Percentiles rank a stretch among this genome's conserved stretches.
Conservation (phyloP, 2,888 invertebrate species). For the Onthophagus sagittarius region DNA sequence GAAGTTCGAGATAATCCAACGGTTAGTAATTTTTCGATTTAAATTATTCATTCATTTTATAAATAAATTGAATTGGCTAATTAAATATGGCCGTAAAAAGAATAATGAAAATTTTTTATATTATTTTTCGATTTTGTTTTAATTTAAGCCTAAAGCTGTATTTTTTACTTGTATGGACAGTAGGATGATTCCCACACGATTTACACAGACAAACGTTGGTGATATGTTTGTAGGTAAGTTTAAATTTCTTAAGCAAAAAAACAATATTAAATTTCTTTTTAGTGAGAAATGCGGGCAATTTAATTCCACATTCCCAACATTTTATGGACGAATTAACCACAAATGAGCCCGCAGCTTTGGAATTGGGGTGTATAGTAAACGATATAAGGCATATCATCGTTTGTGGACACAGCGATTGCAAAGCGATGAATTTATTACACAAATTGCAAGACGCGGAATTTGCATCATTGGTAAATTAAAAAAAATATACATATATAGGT, state of each 20-base stretch:
- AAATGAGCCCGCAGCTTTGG: conserved; percentile 93
- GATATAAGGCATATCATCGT: conserved; percentile 90
- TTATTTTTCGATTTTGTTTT: conserved; percentile 27
- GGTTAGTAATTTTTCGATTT: conserved; percentile 52
- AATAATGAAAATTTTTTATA: conserved; percentile 6
- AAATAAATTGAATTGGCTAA: conserved; percentile 2
- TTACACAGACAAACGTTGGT: conserved; percentile 92
- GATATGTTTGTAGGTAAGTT: conserved; percentile 92
- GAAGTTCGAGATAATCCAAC: conserved; percentile 84
- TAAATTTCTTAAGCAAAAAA: background rate
- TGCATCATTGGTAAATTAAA: conserved; percentile 57
- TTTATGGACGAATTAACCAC: conserved; percentile 84
- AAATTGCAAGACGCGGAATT: conserved; percentile 75
- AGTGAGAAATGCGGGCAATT: conserved; percentile 95
- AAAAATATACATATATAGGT: background rate
- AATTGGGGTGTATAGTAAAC: conserved; percentile 89
- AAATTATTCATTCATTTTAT: background rate
- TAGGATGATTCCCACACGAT: conserved; percentile 92
- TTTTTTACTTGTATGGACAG: conserved; percentile 99
- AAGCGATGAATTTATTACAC: conserved; percentile 93
- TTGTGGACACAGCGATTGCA: conserved; percentile 97
- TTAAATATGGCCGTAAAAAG: background rate
- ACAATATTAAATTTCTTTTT: conserved; percentile 35
- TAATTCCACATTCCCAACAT: conserved; percentile 88
- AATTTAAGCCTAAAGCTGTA: conserved; percentile 87